Evolutionary conservation across 2,797 vertebrate species (phyloP).

Genomic region (Rhincodon typus): DNA sequence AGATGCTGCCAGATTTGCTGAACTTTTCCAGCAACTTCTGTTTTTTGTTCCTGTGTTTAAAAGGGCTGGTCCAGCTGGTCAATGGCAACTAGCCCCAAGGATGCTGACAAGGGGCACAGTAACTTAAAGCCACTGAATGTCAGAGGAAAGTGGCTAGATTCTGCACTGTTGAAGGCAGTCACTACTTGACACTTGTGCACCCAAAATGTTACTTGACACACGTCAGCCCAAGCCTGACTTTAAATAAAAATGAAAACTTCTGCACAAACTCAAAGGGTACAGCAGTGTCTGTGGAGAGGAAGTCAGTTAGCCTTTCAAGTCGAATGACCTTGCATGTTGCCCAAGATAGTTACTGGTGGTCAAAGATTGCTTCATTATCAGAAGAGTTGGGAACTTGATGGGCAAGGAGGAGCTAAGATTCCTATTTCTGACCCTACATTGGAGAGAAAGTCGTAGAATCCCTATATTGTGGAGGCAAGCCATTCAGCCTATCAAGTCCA

Average conservation of each 20-base stretch:
- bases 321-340: no score
- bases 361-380: background rate
- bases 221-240: background rate
- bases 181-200: background rate
- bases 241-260: no score
- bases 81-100: background rate
- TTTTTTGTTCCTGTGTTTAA: no score
- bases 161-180: background rate
- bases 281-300: no score
- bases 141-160: background rate
- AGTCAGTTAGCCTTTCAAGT: no score
- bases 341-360: background rate
- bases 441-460: background rate
- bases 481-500: no score
- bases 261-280: no score
- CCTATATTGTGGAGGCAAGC: no score
- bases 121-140: background rate
- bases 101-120: background rate
- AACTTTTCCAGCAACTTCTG: no score
- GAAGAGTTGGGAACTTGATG: background rate
- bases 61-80: no score
- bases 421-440: background rate
- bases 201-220: background rate
- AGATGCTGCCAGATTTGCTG: no score
- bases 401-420: background rate